Evolutionary conservation across 2,888 invertebrate genomes (phyloP), one percentile per base, ranked within the genome.

Genomic region (Pediacus dermestoides): DNA sequence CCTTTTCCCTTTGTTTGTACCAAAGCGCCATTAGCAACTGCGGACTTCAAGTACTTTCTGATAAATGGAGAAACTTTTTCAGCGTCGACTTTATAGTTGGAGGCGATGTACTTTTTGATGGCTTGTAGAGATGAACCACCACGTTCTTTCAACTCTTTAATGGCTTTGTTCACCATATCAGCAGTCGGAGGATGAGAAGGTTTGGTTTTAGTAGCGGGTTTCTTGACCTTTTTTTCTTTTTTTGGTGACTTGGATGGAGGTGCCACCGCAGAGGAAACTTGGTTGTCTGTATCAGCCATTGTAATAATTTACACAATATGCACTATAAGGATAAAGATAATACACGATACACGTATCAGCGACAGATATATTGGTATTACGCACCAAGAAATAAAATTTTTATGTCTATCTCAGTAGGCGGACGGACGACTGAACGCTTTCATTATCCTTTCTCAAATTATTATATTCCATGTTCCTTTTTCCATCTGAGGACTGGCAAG

Each of bases 91-190:
- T 75, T 75, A 71, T 80, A 79, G 38, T 73, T 75, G 13, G 72
- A 66, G 6, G 72, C 64, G 31, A 83, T 74, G 60, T 77, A 81
- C 56, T 82, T 82, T 59, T 80, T 81, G 60, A 82, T 80, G 2
- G 77, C 76, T 57, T 53, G 70, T 43, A 60, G 55, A 1, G 76
- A 76, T 1, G 75, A 80, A 16, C 82, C 82, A 34, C 73, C 73
- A 15, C 76, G 72, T 53, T 77, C 76, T 52, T 75, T 74, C 31
- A 78, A 58, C 35, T 66, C 62, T 42, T 64, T 67, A 30, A 78
- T 72, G 2, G 82, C 80, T 16, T 64, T 67, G 48, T 70, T 74
- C 1, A 81, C 80, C 79, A 82, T 78, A 16, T 69, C 67, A 1
- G 73, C 57, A 1, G 73, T 72, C 9, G 67, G 68, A 1, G 77